phyloP scores from a whole-genome alignment of 2,797 vertebrate species.

The Steatocranus sp. region DNA sequence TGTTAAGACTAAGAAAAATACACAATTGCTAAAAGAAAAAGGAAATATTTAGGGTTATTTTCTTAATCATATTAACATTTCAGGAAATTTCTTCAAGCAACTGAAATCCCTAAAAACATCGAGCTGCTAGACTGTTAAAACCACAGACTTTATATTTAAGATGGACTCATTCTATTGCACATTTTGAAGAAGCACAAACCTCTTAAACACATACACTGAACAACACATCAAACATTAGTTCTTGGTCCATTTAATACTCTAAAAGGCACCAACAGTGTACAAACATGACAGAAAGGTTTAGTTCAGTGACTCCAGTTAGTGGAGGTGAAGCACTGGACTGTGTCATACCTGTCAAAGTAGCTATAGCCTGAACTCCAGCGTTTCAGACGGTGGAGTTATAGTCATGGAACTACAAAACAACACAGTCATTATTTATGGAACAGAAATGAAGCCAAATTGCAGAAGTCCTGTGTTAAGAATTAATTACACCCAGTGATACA shows the following conservation, averaged over 20 bases:
- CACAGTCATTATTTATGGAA: too few relatives aligned
- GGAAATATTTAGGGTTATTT: background rate
- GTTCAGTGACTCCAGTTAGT: background rate
- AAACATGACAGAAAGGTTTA: background rate
- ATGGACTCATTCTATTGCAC: too few relatives aligned
- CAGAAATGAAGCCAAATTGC: too few relatives aligned
- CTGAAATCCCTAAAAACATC: background rate
- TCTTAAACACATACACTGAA: background rate
- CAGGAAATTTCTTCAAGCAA: background rate
- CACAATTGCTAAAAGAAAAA: background rate
- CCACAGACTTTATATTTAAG: background rate
- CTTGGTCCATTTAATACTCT: background rate
- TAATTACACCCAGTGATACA: too few relatives aligned
- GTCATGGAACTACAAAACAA: too few relatives aligned
- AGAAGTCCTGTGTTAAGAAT: too few relatives aligned
- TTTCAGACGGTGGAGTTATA: too few relatives aligned
- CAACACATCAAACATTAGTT: background rate
- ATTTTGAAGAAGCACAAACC: background rate
- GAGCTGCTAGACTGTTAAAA: background rate
- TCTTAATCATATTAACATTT: background rate
- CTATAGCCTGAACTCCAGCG: background rate
- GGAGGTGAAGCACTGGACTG: background rate
- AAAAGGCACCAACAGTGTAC: background rate
- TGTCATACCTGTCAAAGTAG: background rate
- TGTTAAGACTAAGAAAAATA: background rate